Evolutionary conservation across 1,140 invertebrate genomes (phyloP).

Genomic region (Parapsyche elsis): DNA sequence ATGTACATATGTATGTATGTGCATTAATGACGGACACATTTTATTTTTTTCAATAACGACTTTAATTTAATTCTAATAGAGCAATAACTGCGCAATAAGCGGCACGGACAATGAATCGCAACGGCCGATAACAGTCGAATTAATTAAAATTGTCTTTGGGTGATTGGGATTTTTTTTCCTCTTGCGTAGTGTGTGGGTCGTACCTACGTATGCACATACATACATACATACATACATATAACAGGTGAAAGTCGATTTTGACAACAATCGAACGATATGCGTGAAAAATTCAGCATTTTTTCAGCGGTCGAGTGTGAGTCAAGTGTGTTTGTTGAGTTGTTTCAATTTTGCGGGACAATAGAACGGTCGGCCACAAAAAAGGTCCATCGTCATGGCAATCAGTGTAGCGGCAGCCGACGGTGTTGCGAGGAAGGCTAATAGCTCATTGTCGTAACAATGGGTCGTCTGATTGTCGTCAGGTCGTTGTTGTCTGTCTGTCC

Average conservation of each 20-base stretch:
- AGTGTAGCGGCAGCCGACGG: background rate
- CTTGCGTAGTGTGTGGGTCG: too few species aligned
- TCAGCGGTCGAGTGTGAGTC: background rate
- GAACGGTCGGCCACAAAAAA: background rate
- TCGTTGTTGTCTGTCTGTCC: constrained; percentile 33
- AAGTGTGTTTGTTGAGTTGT: constrained; percentile 24
- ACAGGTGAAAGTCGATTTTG: background rate
- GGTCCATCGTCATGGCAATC: constrained; percentile 34
- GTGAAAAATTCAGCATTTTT: background rate
- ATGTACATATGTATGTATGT: too few species aligned
- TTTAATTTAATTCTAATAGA: constrained; percentile 30
- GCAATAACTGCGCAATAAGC: background rate
- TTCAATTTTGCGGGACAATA: constrained; percentile 37
- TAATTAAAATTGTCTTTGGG: background rate
- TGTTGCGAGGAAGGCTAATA: constrained; percentile 43
- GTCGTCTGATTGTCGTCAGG: constrained; percentile 41
- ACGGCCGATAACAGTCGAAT: background rate
- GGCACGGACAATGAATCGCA: background rate
- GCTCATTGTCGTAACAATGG: constrained; percentile 47
- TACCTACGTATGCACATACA: background rate
- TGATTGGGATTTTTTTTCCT: too few species aligned
- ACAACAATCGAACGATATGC: background rate
- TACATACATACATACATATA: background rate
- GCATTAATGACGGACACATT: constrained; percentile 5
- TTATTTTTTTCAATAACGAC: background rate